Base-by-base conservation (phyloP, 2,888 invertebrate species). In the Gymnocheta viridis region DNA sequence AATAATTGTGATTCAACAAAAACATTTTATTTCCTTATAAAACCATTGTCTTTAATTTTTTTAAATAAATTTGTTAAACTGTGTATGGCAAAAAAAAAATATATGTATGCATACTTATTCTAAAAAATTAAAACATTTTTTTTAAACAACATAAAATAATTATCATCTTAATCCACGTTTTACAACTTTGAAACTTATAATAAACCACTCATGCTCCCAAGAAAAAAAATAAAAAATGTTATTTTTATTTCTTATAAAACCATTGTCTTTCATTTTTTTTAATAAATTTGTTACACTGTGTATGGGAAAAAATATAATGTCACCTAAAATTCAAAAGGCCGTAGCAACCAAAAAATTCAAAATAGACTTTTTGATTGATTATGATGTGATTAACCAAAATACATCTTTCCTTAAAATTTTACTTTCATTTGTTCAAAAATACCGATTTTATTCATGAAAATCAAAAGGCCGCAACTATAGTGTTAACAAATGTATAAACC, bases 1-100 rank as follows among this genome's bases (percentile, higher is more conserved):
- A 84, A 72, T 56, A 73, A 77, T 84, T 84, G 84, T 84, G 81
- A 84, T 84, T 81, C 44, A 67, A 19, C 2, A 54, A 78, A 78
- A 14, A 22, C 38, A 49, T 17, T 41, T 19, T 41, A 22, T 19
- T 49, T 58, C 67, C 2, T 54, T 44, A 24, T 35, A 35, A 62
- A 49, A 29, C 3, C 27, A 44, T 17, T 32, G 58, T n/a, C 4
- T 5, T 38, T 44, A 27, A 14, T 62, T 17, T 24, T 64, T 72
- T 51, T 35, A 22, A 41, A 29, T 27, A 54, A 54, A 67, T 49
- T 66, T 49, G 49, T 66, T 49, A 22, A 29, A 49, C 49, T 32
- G 3, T 22, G 2, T 24, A 38, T 35, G 67, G 4, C 35, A 38
- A 51, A 32, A 49, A 51, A 38, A 51, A 32, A 49, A 51, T 51